phyloP scores from a whole-genome alignment of 2,888 invertebrate genomes.

The Euproctis similis region DNA sequence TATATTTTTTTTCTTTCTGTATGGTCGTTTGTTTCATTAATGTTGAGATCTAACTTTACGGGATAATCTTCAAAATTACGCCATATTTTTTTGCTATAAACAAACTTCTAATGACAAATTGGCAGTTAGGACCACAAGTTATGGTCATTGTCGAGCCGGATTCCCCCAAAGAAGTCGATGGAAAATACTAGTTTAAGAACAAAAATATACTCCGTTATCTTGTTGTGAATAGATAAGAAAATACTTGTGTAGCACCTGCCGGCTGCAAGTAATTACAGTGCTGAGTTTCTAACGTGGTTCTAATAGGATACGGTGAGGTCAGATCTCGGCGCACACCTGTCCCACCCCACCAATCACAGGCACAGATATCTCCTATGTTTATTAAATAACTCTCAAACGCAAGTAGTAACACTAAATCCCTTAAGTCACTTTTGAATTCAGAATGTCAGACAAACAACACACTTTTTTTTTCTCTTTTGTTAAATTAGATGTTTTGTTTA shows the following conservation, averaged over 20 bases:
- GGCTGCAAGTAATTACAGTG: slow-evolving; percentile 54
- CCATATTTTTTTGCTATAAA: too few species aligned
- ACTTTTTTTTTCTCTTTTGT: slow-evolving; percentile 7
- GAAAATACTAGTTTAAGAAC: too few species aligned
- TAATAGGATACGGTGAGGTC: slow-evolving; percentile 64
- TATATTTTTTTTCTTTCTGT: too few species aligned
- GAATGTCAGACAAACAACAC: too few species aligned
- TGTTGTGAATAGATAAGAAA: slow-evolving; percentile 46
- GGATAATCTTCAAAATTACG: too few species aligned
- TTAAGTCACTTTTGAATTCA: slow-evolving; percentile 18
- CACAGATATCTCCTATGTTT: slow-evolving; percentile 18
- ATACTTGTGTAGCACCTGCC: slow-evolving; percentile 57
- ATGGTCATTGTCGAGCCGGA: too few species aligned
- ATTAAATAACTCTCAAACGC: slow-evolving; percentile 23
- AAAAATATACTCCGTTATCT: slow-evolving; percentile 40
- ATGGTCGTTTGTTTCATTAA: too few species aligned
- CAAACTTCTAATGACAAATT: too few species aligned
- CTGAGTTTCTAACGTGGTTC: slow-evolving; percentile 55
- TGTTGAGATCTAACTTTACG: too few species aligned
- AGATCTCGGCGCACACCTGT: slow-evolving; percentile 49
- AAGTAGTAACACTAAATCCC: slow-evolving; percentile 18
- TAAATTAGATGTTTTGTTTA: slow-evolving; percentile 5
- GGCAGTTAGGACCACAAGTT: too few species aligned
- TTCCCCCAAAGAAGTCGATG: too few species aligned
- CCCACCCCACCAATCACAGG: slow-evolving; percentile 22